Base-by-base conservation (phyloP, 2,888 invertebrate species). In the Acleris sparsana region DNA sequence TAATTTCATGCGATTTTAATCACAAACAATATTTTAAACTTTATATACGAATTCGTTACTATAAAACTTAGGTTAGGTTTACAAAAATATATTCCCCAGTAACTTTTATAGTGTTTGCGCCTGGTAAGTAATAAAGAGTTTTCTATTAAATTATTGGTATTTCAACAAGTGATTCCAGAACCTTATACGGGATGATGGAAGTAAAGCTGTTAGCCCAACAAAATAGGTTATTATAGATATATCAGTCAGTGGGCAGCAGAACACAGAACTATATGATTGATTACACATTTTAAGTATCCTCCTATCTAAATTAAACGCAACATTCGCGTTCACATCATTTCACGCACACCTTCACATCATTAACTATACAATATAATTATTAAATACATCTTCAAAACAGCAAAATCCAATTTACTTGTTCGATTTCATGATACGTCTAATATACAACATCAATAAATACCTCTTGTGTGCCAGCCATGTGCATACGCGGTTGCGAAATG, bases 211-310 rank as follows among this genome's bases (percentile, higher is more conserved):
- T 72, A 77, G 82, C 85, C 85, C 86, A 78, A 80, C 83, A 83
- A 84, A 80, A 73, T 75, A 71, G 77, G 83, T 83, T 83, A 88
- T 86, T 66, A 66, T 52, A 89, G 85, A 88, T 87, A 88, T 76
- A 88, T 89, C 89, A 89, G 89, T 89, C 89, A 87, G 86, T 84
- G 89, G 87, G 87, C 86, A 82, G 84, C 80, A 74, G 80, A 76
- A 68, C 69, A 79, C 71, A 74, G 57, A 66, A 57, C 33, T 61
- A 57, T 62, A 66, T 33, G 65, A 56, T 62, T 33, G 65, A 56
- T 62, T 62, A 57, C 48, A 63, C 43, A 58, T 53, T 59, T 44
- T 53, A 62, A 62, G 75, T 82, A 80, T 80, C 80, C 74, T 43
- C 74, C 86, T 85, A 86, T 78, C 84, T 84, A 84, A 78, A 80